Evolutionary conservation across 2,888 invertebrate species (phyloP), one percentile per base, ranked within the genome.

Genomic region (Xylocampa areola): DNA sequence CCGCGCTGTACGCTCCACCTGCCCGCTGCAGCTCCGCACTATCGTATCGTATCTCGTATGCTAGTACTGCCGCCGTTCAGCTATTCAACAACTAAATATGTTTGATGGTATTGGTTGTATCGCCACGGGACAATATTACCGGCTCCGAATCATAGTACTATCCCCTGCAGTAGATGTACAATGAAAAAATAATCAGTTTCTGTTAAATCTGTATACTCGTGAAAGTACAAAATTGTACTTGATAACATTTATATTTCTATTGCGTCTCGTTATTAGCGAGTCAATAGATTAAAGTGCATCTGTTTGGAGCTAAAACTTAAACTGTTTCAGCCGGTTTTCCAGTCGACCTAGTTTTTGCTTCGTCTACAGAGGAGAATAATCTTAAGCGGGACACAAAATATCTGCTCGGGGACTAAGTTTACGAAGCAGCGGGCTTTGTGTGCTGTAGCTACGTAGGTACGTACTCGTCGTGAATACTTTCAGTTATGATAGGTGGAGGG

Each of bases 261-360:
- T n/a, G n/a, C n/a, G n/a, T n/a, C n/a, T n/a, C n/a, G n/a, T n/a
- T n/a, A n/a, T n/a, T n/a, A n/a, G n/a, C n/a, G n/a, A n/a, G n/a
- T n/a, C n/a, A n/a, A n/a, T n/a, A n/a, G n/a, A n/a, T n/a, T 6
- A 14, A 30, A 29, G n/a, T 4, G 14, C 10, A 13, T 17, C 19
- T 5, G n/a, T 32, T 21, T 21, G 10, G 13, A 17, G 8, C 13
- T 30, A 30, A 41, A 19, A 25, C 8, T 30, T 14, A n/a, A 48
- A 48, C 11, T 8, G 39, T 48, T 48, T 48, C 8, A n/a, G 30
- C 27, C 11, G 23, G 16, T 11, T 32, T 49, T 49, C 30, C 30
- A 40, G 30, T 16, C 30, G 21, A 40, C 30, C 39, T 47, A 37
- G 14, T 32, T 43, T 43, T 14, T 32, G 10, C 14, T 3, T n/a